Base-by-base conservation (phyloP, 2,888 invertebrate species). In the Xestia ashworthii region DNA sequence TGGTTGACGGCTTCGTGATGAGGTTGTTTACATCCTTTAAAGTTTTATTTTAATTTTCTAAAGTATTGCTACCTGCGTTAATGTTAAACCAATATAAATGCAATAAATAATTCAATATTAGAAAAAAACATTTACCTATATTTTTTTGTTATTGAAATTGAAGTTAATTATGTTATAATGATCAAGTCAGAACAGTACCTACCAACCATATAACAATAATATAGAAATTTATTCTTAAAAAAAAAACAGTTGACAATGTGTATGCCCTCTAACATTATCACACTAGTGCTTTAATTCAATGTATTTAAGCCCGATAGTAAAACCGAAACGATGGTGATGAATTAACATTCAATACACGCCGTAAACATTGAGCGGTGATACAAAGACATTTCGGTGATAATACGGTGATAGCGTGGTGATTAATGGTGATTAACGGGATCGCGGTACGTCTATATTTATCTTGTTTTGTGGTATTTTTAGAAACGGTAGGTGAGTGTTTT, bases 311-410 rank as follows among this genome's bases (percentile, higher is more conserved):
- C 58, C 14, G 70, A 78, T 85, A 74, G 5, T 76, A 85, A 85
- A 74, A 74, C 73, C 44, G 3, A 62, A n/a, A 5, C 50, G 25
- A 70, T 55, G 71, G 80, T 79, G 79, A 85, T 74, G 75, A 78
- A 84, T 85, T 86, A 80, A 86, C 74, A 78, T 86, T 88, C 62
- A 76, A 83, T 82, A 88, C 78, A 82, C 71, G 66, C 69, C 71
- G 69, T 88, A 79, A 84, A 86, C 80, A 82, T 83, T 8, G 67
- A 74, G 82, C 79, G 76, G 82, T 48, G 76, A 81, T 72, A 83
- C 78, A 78, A 83, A 85, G 77, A 77, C 88, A 65, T 81, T 77
- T 74, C 11, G 70, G 71, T 82, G 81, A 86, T 79, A 80, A 74
- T 69, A 62, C 46, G 22, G 55, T 74, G 75, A 76, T 80, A 71